These are phyloP conservation scores for Acanthosepion lycidas DNA, from an alignment of 2,888 invertebrate genomes.

Conservation along the genomic window DNA sequence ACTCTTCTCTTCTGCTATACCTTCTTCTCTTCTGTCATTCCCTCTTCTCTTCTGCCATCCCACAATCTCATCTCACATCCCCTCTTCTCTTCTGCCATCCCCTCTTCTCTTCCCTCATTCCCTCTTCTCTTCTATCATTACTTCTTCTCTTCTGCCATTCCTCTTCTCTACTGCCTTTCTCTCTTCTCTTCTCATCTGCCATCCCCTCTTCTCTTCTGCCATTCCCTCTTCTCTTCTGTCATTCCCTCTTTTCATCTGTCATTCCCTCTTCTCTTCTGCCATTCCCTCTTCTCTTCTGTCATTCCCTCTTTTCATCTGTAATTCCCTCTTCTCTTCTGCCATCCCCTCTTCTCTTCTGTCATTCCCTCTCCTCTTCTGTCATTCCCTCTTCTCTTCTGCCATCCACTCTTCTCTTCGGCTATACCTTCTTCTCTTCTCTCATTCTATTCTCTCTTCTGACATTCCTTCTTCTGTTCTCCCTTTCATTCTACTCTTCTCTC, in stretches of 20 bases:
- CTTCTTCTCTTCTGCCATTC: too few species aligned
- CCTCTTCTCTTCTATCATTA: too few species aligned
- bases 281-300: neutral
- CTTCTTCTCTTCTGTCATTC: accelerated
- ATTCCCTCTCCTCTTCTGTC: neutral
- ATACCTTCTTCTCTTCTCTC: too few species aligned
- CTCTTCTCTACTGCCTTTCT: accelerated
- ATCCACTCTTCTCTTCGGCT: accelerated
- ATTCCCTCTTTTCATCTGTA: neutral
- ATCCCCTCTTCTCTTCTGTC: neutral
- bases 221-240: neutral
- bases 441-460: too few species aligned
- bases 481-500: too few species aligned
- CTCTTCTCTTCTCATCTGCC: too few species aligned
- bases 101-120: neutral
- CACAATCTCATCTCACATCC: accelerated
- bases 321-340: neutral
- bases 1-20: neutral
- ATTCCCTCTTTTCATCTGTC: neutral
- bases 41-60: too few species aligned
- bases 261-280: neutral
- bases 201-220: accelerated
- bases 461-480: accelerated
- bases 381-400: neutral
- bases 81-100: neutral